These are phyloP conservation scores for Unio delphinus DNA, from an alignment of 2,888 invertebrate species.

Conservation along the genomic window DNA sequence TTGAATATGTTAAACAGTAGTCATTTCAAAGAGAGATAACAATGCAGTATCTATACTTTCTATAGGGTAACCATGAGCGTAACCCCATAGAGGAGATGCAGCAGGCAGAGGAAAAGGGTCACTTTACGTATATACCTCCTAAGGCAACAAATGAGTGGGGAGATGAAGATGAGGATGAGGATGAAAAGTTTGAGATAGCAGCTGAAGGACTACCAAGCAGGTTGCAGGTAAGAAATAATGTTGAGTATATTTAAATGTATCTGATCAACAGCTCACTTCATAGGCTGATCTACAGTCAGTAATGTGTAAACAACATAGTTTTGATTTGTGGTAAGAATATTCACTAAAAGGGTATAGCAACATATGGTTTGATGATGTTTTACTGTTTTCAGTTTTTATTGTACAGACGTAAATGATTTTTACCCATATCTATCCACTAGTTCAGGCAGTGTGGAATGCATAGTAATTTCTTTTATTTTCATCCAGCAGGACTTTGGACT, in stretches of 20 bases:
- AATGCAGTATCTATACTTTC: slow-evolving; percentile 25
- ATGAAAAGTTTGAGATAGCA: slow-evolving; percentile 45
- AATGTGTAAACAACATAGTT: background rate
- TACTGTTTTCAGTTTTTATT: background rate
- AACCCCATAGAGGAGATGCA: slow-evolving; percentile 82
- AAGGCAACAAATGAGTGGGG: slow-evolving; percentile 29
- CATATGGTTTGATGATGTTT: too few relatives aligned
- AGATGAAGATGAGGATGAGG: slow-evolving; percentile 37
- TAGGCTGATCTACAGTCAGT: background rate
- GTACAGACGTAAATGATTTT: background rate
- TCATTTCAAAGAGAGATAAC: background rate
- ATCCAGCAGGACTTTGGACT: too few relatives aligned
- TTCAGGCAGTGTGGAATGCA: too few relatives aligned
- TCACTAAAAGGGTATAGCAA: too few relatives aligned
- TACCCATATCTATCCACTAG: background rate
- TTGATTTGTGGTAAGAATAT: too few relatives aligned
- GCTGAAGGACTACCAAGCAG: slow-evolving; percentile 15
- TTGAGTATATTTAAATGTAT: background rate
- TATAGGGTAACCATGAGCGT: slow-evolving; percentile 75
- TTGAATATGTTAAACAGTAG: background rate
- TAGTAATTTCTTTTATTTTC: background rate
- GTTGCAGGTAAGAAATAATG: slow-evolving; percentile 3
- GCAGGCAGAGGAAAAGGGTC: slow-evolving; percentile 75
- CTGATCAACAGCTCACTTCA: background rate
- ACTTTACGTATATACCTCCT: slow-evolving; percentile 71